Base-by-base conservation (phyloP, 2,797 vertebrate species). In the Tenualosa ilisha region DNA sequence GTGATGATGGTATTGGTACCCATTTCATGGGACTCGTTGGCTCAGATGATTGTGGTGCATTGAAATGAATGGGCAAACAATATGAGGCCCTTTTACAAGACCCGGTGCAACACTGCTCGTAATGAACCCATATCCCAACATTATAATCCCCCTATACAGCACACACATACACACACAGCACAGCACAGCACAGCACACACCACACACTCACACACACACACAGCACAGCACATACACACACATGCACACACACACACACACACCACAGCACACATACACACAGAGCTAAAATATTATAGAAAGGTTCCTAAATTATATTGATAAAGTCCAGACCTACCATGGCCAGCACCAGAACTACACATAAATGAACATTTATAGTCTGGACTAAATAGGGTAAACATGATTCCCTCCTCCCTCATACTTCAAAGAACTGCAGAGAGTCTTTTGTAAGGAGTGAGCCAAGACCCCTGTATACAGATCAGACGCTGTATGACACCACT, bases 21-120 rank as follows among this genome's bases (percentile, higher is more conserved):
- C 43, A 65, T 85, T 79, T 46, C 72, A 82, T 51, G 56, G 51
- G 40, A 56, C 68, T 54, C 72, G 24, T 63, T 63, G 59, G 72
- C 4, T 46, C 72, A 2, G 20, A 8, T 79, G 72, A 79, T 79
- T 20, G 72, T 43, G 9, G 37, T 22, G 40, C 72, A 79, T 79
- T 15, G 40, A 79, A 17, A 79, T 46, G 40, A 79, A 79, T 79
- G 40, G 40, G 17, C 40, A 43, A 79, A 79, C 72, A 79, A 40
- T 13, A 79, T 79, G 40, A 79, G 46, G 20, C 72, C 72, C 17
- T 75, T 37, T 75, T 26, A 40, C 37, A 75, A 75, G 31, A 40
- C 68, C 31, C 2, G 72, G 40, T 20, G 40, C 40, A 46, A 46
- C 72, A 46, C 72, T 40, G 46, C 72, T 79, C 15, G 6, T 43